A percentile compares a stretch with the other conserved stretches of the same genome.
Evolutionary conservation across 2,888 invertebrate species (phyloP).

Genomic region (Platypus cylindrus): DNA sequence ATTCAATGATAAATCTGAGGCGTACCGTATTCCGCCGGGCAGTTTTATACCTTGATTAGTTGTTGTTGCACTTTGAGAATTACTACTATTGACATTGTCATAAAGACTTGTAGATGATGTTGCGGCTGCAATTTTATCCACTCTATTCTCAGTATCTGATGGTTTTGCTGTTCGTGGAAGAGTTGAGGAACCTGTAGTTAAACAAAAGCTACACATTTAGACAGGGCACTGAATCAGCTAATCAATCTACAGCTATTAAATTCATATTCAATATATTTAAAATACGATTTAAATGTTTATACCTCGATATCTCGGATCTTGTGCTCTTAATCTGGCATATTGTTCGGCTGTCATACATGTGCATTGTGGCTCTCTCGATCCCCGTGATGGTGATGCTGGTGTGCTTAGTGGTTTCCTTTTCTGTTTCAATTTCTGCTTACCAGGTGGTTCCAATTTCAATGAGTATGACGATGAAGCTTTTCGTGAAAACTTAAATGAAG

Average conservation of each 20-base stretch:
- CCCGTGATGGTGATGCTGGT: constrained; percentile 80
- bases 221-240: too few relatives aligned
- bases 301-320: constrained; percentile 70
- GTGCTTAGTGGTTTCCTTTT: constrained; percentile 62
- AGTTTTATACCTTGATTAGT: too few relatives aligned
- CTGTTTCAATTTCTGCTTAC: constrained; percentile 79
- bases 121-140: constrained; percentile 67
- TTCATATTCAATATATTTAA: too few relatives aligned
- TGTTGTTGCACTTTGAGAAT: constrained; percentile 27
- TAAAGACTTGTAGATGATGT: constrained; percentile 82
- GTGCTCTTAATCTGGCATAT: constrained; percentile 70
- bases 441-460: constrained; percentile 82
- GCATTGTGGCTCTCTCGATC: constrained; percentile 73
- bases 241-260: too few relatives aligned
- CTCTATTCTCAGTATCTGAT: constrained; percentile 43
- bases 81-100: constrained; percentile 55
- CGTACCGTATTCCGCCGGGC: too few relatives aligned
- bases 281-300: too few relatives aligned
- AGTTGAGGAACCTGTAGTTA: constrained; percentile 69
- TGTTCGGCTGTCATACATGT: constrained; percentile 93
- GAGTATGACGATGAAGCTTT: constrained; percentile 96
- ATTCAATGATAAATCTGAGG: too few relatives aligned
- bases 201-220: too few relatives aligned
- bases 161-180: constrained; percentile 65
- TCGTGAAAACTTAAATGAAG: constrained; percentile 94